Evolutionary conservation across 2,888 invertebrate species (phyloP).

Genomic region (Spisula solida): DNA sequence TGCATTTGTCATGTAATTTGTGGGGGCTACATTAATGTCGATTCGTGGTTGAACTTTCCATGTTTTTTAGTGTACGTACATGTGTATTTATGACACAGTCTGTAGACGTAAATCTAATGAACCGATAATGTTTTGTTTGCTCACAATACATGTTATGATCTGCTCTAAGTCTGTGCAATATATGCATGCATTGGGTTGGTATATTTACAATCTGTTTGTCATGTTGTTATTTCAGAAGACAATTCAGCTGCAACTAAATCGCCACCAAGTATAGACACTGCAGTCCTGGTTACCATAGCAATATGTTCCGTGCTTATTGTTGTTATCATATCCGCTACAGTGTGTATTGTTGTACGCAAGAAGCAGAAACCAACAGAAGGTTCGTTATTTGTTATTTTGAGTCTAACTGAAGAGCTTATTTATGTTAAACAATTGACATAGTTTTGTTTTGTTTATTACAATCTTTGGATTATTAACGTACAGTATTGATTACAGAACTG

Average conservation of each 20-base stretch:
- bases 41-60: too few relatives aligned
- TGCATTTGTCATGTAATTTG: too few relatives aligned
- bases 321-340: conserved; percentile 26
- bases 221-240: not conserved
- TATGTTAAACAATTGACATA: not conserved
- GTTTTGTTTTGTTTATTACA: not conserved
- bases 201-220: too few relatives aligned
- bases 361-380: conserved; percentile 17
- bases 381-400: not conserved
- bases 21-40: too few relatives aligned
- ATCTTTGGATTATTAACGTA: not conserved
- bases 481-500: too few relatives aligned
- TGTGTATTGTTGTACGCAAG: conserved; percentile 20
- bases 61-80: too few relatives aligned
- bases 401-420: not conserved
- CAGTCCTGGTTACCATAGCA: conserved; percentile 11
- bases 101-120: too few relatives aligned
- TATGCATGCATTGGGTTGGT: too few relatives aligned
- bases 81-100: too few relatives aligned
- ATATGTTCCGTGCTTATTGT: conserved; percentile 39
- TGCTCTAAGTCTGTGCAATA: too few relatives aligned
- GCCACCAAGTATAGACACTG: not conserved
- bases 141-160: too few relatives aligned
- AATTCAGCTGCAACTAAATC: not conserved
- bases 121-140: too few relatives aligned